Conservation (phyloP, 2,797 vertebrate genomes). For the Myotis pilosus region DNA sequence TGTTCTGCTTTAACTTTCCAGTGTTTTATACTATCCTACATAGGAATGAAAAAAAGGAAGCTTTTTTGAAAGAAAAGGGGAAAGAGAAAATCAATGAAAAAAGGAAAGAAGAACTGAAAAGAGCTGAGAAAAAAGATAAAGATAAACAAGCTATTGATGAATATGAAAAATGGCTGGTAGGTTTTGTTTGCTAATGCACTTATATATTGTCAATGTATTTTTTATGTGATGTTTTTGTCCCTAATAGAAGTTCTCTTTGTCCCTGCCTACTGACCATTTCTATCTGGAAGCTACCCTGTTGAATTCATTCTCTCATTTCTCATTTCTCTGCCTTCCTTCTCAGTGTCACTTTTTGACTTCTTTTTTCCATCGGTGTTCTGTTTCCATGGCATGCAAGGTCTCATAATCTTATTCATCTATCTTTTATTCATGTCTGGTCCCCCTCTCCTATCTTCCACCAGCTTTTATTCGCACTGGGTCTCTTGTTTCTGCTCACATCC, state of each 20-base stretch:
- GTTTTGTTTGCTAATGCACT: conserved; percentile 48
- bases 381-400: accelerated
- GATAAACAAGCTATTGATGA: conserved; percentile 89
- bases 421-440: neutral
- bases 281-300: neutral
- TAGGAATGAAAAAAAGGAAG: conserved; percentile 92
- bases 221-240: neutral
- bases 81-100: conserved; percentile 82
- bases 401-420: neutral
- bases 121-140: conserved; percentile 88
- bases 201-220: neutral
- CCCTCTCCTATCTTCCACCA: neutral
- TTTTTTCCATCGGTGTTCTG: neutral
- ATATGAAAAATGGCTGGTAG: conserved; percentile 95
- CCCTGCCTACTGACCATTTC: neutral
- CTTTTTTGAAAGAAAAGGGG: conserved; percentile 86
- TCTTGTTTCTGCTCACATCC: neutral
- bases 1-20: neutral
- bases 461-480: neutral
- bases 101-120: conserved; percentile 86
- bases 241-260: neutral
- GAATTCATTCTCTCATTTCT: neutral
- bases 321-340: neutral
- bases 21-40: neutral
- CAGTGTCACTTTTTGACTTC: neutral